Percentiles rank a stretch among this genome's conserved stretches.
These are phyloP conservation scores for Sebastes ruberrimus DNA, from an alignment of 2,797 vertebrate genomes.

Conservation along the genomic window DNA sequence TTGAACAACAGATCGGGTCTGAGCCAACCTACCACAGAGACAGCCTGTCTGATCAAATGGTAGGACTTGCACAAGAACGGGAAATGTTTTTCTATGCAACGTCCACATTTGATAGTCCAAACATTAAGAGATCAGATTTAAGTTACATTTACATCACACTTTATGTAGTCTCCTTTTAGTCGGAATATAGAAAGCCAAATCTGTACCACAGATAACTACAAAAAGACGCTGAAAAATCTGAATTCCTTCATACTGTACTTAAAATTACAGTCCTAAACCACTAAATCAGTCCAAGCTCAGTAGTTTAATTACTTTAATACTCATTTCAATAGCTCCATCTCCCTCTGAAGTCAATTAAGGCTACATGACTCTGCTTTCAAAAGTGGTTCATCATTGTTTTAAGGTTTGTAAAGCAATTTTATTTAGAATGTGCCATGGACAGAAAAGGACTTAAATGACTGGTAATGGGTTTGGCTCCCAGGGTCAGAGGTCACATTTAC, in stretches of 20 bases:
- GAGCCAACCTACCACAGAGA: conserved; percentile 8
- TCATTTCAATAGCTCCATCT: not conserved
- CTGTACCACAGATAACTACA: not conserved
- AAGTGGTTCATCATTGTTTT: not conserved
- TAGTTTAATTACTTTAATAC: not conserved
- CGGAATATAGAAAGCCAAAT: not conserved
- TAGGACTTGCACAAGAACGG: conserved; percentile 42
- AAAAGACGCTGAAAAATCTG: not conserved
- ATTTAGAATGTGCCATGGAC: not conserved
- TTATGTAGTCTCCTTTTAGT: not conserved
- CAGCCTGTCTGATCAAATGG: not conserved
- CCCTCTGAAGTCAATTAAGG: not conserved
- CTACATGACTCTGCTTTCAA: not conserved
- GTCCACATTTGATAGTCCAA: not conserved
- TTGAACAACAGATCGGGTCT: conserved; percentile 13
- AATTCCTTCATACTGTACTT: not conserved
- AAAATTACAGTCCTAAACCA: not conserved
- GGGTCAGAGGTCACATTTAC: conserved; percentile 3
- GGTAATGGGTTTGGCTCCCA: not conserved
- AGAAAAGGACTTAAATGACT: not conserved
- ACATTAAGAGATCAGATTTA: not conserved
- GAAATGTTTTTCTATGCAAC: not conserved
- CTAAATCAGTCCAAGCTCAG: not conserved
- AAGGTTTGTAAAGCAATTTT: not conserved
- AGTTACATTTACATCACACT: not conserved